These are phyloP conservation scores for Wiebesia pumilae DNA, from an alignment of 1,140 invertebrate species.

Conservation along the genomic window DNA sequence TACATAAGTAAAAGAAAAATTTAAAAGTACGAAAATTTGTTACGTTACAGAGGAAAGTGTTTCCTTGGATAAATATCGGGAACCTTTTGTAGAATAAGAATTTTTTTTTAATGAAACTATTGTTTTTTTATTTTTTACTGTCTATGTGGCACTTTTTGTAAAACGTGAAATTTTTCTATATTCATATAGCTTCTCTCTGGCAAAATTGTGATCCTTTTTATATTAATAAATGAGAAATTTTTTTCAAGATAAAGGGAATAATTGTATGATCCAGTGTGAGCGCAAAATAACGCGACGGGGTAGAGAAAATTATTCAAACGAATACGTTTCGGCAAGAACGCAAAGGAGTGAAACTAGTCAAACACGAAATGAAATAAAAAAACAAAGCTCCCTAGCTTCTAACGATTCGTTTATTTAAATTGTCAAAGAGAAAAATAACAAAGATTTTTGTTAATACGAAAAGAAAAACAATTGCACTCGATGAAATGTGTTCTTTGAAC, in stretches of 20 bases:
- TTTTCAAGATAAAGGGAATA: constrained; percentile 20
- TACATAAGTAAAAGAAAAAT: constrained; percentile 21
- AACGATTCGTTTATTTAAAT: constrained; percentile 20
- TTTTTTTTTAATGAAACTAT: constrained; percentile 22
- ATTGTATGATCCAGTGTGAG: neutral
- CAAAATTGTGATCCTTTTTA: constrained; percentile 50
- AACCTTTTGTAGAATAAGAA: constrained; percentile 26
- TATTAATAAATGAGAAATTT: constrained; percentile 25
- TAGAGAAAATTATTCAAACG: neutral
- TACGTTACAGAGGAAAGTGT: constrained; percentile 11
- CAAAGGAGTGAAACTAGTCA: constrained; percentile 46
- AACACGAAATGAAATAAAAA: constrained; percentile 30
- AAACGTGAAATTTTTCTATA: constrained; percentile 47
- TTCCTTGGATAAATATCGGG: neutral
- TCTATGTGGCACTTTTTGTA: constrained; percentile 39
- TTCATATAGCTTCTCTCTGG: constrained; percentile 32
- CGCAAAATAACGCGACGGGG: neutral
- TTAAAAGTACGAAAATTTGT: constrained; percentile 37
- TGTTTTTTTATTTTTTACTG: constrained; percentile 34
- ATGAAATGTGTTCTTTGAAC: neutral
- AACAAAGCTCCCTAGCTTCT: neutral
- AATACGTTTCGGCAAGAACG: neutral
- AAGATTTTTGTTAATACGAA: neutral
- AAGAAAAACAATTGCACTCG: constrained; percentile 17
- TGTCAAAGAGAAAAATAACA: constrained; percentile 6